Evolutionary conservation across 2,113 vertebrate species (phyloP), one percentile per base, ranked within the genome.

Genomic region (Athene cunicularia): DNA sequence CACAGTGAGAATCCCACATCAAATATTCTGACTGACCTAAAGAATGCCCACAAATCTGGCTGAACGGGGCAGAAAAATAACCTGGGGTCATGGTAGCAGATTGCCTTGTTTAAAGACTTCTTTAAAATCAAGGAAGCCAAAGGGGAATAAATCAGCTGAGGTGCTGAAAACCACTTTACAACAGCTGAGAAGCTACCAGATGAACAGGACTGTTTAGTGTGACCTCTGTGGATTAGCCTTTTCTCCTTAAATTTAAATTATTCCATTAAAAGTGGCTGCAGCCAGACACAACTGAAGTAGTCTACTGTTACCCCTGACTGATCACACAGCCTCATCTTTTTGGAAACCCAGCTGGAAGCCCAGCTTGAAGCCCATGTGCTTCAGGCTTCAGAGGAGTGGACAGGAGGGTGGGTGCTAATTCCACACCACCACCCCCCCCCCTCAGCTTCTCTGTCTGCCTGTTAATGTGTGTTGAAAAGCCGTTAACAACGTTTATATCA

Each of bases 221-320:
- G 80, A 88, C 32, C 73, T 64, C 41, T n/a, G 76, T 50, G 32
- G 73, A 94, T 92, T 87, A 81, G 60, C n/a, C 22, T 93, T 94
- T 91, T 60, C 73, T 94, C 86, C 76, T 85, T 89, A 84, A 72
- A 68, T 91, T 89, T 84, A 89, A 87, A 87, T 75, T 4, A 79
- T 75, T 85, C 55, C 32, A 37, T 81, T 80, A 84, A 58, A 96
- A 86, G 30, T 70, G 67, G 41, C 37, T 71, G 41, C 52, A 88
- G 59, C 23, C 58, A 71, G 63, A 73, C 55, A 71, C 11, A 52
- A 24, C 53, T 22, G 84, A 4, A 27, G 50, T 14, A 73, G 47
- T 35, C 80, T 74, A 1, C 55, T 50, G 50, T 41, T 92, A 45
- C 45, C 64, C 56, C 50, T 1, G 14, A 43, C 66, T 37, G 50